Evolutionary conservation across 2,888 invertebrate species (phyloP).

Genomic region (Cyaniris semiargus): DNA sequence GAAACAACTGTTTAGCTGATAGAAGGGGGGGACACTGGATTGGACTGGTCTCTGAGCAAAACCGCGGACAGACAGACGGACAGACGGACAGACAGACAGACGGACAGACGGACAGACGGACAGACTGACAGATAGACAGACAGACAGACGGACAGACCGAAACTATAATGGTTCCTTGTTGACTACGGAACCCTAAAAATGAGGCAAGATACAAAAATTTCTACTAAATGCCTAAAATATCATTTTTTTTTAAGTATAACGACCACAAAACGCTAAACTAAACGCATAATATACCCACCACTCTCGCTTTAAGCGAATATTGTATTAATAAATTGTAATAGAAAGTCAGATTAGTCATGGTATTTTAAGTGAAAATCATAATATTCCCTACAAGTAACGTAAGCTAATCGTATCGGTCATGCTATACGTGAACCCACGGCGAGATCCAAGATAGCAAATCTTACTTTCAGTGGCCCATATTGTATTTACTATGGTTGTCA

Average conservation of each 20-base stretch:
- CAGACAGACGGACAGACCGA: too few species aligned
- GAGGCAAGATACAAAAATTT: neutral
- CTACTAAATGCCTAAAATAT: too few species aligned
- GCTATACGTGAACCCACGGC: conserved; percentile 32
- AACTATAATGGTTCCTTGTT: too few species aligned
- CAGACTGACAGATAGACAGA: too few species aligned
- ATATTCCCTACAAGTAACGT: conserved; percentile 26
- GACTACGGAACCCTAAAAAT: too few species aligned
- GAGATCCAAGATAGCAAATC: conserved; percentile 40
- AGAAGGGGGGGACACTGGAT: too few species aligned
- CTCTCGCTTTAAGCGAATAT: conserved; percentile 21
- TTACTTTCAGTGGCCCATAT: conserved; percentile 44
- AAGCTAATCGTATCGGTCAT: conserved; percentile 36
- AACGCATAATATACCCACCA: neutral
- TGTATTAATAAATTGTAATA: conserved; percentile 20
- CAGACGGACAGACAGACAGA: too few species aligned
- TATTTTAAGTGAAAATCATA: conserved; percentile 31
- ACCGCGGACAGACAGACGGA: too few species aligned
- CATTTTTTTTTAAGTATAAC: neutral
- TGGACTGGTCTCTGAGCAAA: too few species aligned
- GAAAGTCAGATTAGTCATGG: conserved; percentile 27
- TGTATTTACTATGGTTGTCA: conserved; percentile 39
- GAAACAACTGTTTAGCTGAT: too few species aligned
- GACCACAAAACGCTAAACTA: neutral
- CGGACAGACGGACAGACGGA: too few species aligned